phyloP scores from a whole-genome alignment of 2,888 invertebrate genomes.

The Masnerella sp. region DNA sequence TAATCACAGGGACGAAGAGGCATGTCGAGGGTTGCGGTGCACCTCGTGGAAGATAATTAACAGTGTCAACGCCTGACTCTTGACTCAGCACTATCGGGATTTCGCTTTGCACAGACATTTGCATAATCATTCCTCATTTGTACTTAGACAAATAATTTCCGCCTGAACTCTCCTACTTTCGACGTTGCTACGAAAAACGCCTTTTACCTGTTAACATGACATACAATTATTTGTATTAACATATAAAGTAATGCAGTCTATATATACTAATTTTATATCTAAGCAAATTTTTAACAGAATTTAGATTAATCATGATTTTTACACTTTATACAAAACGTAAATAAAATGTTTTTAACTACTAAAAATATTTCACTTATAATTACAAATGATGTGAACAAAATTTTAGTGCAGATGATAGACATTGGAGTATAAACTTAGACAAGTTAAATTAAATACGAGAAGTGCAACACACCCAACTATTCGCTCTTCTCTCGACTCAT shows the following conservation, averaged over 20 bases:
- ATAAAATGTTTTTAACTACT: too few relatives aligned
- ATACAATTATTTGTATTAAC: constrained; percentile 41
- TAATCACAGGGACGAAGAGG: constrained; percentile 62
- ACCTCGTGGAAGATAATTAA: constrained; percentile 66
- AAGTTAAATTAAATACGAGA: constrained; percentile 74
- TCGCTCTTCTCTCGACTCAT: constrained; percentile 68
- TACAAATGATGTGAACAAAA: constrained; percentile 5
- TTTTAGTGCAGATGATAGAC: constrained; percentile 14
- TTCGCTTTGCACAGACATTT: constrained; percentile 47
- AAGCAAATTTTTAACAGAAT: too few relatives aligned
- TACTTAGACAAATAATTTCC: constrained; percentile 68
- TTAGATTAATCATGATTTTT: too few relatives aligned
- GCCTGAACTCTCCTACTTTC: constrained; percentile 43
- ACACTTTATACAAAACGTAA: too few relatives aligned
- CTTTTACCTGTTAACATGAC: constrained; percentile 37
- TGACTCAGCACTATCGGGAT: constrained; percentile 63
- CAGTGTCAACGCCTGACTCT: constrained; percentile 63
- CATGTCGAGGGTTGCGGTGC: constrained; percentile 53
- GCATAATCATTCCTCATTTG: constrained; percentile 63
- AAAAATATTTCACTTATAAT: too few relatives aligned
- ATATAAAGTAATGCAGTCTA: constrained; percentile 11
- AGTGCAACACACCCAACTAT: constrained; percentile 66
- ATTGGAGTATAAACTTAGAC: constrained; percentile 74
- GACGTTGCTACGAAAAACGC: constrained; percentile 26
- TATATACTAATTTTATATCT: too few relatives aligned